A percentile compares a stretch with the other conserved stretches of the same genome.
phyloP scores from a whole-genome alignment of 2,888 invertebrate genomes.

The Kuschelorhynchus macadamiae region DNA sequence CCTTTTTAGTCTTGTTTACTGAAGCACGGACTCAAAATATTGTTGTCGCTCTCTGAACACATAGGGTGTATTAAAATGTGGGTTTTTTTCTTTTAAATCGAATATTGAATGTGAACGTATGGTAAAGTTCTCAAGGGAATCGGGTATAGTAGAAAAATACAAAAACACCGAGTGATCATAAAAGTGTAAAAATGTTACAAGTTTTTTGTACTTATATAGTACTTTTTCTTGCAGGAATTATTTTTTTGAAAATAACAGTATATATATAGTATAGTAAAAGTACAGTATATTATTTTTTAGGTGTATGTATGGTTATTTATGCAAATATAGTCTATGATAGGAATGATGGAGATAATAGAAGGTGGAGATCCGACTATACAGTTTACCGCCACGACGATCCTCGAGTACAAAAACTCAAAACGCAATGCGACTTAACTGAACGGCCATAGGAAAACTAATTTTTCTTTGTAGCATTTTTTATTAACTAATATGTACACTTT shows the following conservation, averaged over 20 bases:
- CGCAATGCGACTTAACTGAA: slow-evolving; percentile 24
- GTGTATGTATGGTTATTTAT: slow-evolving; percentile 66
- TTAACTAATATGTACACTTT: slow-evolving; percentile 49
- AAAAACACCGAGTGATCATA: background rate
- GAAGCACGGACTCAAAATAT: background rate
- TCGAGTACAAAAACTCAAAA: slow-evolving; percentile 68
- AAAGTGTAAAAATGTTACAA: background rate
- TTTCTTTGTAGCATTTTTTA: slow-evolving; percentile 50
- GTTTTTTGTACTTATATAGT: background rate
- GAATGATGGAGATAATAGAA: slow-evolving; percentile 77
- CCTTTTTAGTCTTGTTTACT: too few species aligned
- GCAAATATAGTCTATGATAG: slow-evolving; percentile 67
- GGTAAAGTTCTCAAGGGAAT: background rate
- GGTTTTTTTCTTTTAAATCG: too few species aligned
- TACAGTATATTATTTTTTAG: slow-evolving; percentile 58
- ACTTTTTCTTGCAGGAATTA: background rate
- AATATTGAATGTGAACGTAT: too few species aligned
- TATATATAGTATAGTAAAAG: slow-evolving; percentile 58
- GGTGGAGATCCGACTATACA: slow-evolving; percentile 76
- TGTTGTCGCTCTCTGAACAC: background rate
- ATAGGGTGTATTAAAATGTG: background rate
- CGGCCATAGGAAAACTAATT: slow-evolving; percentile 12
- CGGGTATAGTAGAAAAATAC: background rate
- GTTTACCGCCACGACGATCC: slow-evolving; percentile 81
- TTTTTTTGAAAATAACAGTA: background rate